Evolutionary conservation across 1,140 invertebrate genomes (phyloP).

Genomic region (Neotoxoptera formosana): DNA sequence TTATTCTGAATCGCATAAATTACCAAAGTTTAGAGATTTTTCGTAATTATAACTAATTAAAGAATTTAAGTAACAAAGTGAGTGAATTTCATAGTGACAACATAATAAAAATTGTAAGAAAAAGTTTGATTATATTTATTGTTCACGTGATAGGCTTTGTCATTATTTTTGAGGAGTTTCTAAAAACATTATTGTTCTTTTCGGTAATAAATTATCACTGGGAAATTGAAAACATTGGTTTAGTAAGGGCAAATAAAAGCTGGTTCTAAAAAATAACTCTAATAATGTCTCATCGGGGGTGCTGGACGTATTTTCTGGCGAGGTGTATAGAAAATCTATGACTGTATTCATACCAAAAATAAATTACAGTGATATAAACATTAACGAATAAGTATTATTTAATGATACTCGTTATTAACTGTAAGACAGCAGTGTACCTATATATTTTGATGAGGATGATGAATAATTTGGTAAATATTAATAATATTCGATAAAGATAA

Average conservation of each 20-base stretch:
- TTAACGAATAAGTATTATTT: background rate
- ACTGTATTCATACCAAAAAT: background rate
- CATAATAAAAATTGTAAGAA: background rate
- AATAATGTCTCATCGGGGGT: slow-evolving; percentile 20
- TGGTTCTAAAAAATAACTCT: background rate
- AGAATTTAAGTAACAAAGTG: background rate
- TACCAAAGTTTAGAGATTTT: background rate
- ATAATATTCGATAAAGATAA: background rate
- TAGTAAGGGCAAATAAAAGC: background rate
- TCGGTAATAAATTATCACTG: slow-evolving; percentile 6
- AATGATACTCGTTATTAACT: background rate
- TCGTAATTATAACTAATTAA: background rate
- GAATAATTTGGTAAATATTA: background rate
- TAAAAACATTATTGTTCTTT: background rate
- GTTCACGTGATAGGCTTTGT: background rate
- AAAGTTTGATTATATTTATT: background rate
- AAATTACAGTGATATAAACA: background rate
- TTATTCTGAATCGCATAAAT: background rate
- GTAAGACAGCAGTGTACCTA: background rate
- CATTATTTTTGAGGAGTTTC: background rate
- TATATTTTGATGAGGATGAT: background rate
- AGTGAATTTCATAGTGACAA: background rate
- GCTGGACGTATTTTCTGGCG: background rate
- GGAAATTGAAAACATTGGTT: slow-evolving; percentile 15
- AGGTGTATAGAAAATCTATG: background rate